Percentiles rank a stretch among this genome's conserved stretches.
These are phyloP conservation scores for Muscidifurax raptorellus DNA, from an alignment of 1,140 invertebrate genomes.

Conservation along the genomic window DNA sequence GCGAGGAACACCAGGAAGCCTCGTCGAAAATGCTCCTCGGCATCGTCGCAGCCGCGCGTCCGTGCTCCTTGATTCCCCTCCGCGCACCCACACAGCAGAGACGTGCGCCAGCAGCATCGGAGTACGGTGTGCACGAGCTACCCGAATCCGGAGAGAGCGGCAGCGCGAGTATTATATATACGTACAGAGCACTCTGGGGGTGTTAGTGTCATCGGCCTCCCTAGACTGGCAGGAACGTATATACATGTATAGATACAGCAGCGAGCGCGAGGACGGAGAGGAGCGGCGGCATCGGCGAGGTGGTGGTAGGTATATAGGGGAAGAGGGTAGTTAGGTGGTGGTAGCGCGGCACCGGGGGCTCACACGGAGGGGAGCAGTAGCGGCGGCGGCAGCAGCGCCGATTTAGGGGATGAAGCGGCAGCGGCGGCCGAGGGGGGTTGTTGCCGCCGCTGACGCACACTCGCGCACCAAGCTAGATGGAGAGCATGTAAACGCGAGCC, in stretches of 20 bases:
- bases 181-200: not conserved
- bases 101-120: too few relatives aligned
- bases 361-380: not conserved
- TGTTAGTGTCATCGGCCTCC: slow-evolving; percentile 30
- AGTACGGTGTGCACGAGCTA: too few relatives aligned
- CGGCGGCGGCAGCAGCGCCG: not conserved
- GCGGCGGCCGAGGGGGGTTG: not conserved
- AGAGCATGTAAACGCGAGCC: not conserved
- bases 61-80: not conserved
- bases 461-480: too few relatives aligned
- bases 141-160: not conserved
- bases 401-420: not conserved
- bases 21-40: not conserved
- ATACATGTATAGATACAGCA: too few relatives aligned
- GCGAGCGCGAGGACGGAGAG: not conserved
- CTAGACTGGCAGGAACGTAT: not conserved
- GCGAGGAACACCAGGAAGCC: not conserved
- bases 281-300: not conserved
- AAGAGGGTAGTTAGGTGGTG: not conserved
- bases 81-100: not conserved
- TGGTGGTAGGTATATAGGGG: slow-evolving; percentile 4
- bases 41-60: not conserved
- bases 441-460: not conserved
- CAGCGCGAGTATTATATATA: not conserved
- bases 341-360: not conserved